Base-by-base conservation (phyloP, 2,797 vertebrate species). In the Microctenopoma stevenorrisi region DNA sequence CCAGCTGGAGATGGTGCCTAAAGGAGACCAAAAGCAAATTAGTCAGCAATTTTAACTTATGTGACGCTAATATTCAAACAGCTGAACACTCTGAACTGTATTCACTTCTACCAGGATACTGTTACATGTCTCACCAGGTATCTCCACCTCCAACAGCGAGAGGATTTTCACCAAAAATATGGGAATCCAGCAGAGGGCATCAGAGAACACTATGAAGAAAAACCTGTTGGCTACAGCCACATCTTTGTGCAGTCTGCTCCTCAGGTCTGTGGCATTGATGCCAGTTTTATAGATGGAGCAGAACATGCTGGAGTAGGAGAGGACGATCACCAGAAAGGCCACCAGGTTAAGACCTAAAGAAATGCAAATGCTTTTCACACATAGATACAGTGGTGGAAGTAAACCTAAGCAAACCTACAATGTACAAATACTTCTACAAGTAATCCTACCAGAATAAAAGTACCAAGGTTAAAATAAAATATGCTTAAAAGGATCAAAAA, bases 121-220 rank as follows among this genome's bases (percentile, higher is more conserved):
- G 28, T 46, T 64, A 25, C 0, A 13, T 48, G 44, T 58, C 83
- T 79, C 74, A 93, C 94, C 93, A 83, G 94, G 93, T 70, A 95
- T 96, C 88, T 96, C 93, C 66, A 95, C 90, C 46, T 92, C 83
- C 76, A 95, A 72, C 33, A 95, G 91, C 3, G 92, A 93, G 28
- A 95, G 89, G n/a, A 93, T 80, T 89, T 96, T 94, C 74, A 93
- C 88, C 38, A 95, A 67, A 87, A 96, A 96, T 79, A 94, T 93
- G 10, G 86, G 86, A 68, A 96, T 96, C 96, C 97, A 98, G 93
- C 95, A 96, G 94, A 96, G 96, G 93, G 95, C 95, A 63, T 96
- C 95, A 89, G 96, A 96, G 94, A 96, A 94, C 90, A 96, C 94
- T 4, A 94, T 95, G 82, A 95, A 95, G 87, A 96, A 96, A 83